A percentile compares a stretch with the other conserved stretches of the same genome.
Conservation (phyloP, 2,797 vertebrate species). For the Gymnopithys bicolor region DNA sequence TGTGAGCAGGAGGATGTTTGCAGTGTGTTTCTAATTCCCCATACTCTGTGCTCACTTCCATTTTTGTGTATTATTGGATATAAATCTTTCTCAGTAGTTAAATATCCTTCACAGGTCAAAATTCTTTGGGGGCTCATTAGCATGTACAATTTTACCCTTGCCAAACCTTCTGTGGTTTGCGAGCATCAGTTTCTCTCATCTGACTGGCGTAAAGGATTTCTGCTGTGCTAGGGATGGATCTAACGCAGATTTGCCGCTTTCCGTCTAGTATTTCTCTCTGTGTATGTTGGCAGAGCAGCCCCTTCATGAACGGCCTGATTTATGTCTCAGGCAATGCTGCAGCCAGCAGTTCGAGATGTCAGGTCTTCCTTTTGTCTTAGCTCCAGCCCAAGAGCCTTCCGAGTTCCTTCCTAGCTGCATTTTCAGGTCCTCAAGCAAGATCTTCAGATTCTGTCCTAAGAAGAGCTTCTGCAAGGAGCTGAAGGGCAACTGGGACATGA, state of each 20-base stretch:
- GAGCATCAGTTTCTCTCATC: slow-evolving; percentile 55
- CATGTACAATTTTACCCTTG: slow-evolving; percentile 28
- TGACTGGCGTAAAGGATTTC: slow-evolving; percentile 42
- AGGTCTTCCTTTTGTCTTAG: not conserved
- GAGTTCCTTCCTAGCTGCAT: not conserved
- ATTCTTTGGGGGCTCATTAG: slow-evolving; percentile 56
- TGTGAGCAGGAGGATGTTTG: slow-evolving; percentile 14
- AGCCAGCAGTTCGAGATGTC: slow-evolving; percentile 34
- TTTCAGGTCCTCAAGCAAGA: not conserved
- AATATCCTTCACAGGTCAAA: slow-evolving; percentile 53
- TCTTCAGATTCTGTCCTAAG: not conserved
- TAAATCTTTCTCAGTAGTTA: slow-evolving; percentile 58
- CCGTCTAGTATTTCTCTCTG: slow-evolving; percentile 36
- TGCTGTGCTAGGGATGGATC: slow-evolving; percentile 41
- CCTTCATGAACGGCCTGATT: slow-evolving; percentile 44
- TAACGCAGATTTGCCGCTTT: slow-evolving; percentile 56
- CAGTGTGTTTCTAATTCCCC: slow-evolving; percentile 22
- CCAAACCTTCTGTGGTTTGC: slow-evolving; percentile 59
- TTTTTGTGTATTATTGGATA: slow-evolving; percentile 34
- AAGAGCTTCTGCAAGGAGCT: not conserved
- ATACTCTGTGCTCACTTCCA: not conserved
- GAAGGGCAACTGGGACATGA: not conserved
- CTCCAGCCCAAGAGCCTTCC: not conserved
- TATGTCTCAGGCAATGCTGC: not conserved
- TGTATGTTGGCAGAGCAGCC: slow-evolving; percentile 42